Base-by-base conservation (phyloP, 2,888 invertebrate genomes). In the Abrostola tripartita region DNA sequence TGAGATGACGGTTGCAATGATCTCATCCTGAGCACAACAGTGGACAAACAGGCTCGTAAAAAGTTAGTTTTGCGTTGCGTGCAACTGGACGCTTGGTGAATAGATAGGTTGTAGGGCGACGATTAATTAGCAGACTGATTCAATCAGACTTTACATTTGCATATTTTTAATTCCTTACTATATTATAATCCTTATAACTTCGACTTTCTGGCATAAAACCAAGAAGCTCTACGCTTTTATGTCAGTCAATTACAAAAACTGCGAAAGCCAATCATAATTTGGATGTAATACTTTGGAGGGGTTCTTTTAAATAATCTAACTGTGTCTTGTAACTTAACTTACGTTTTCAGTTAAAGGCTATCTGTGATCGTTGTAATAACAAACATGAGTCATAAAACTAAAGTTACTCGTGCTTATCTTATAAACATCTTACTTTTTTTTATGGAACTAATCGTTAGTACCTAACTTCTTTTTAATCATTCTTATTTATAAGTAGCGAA, bases 1-100 rank as follows among this genome's bases (percentile, higher is more conserved):
- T 73, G 77, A 72, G 75, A 69, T 71, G 71, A 71, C 72, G 68
- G 55, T 65, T 68, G 68, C 68, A 71, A 60, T 81, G 82, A 82
- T 76, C 75, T 82, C 82, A 82, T 80, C 75, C 52, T 74, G 55
- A 69, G 52, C 65, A 58, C 61, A 63, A 51, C 54, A 67, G 69
- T 68, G 82, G 78, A 81, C 80, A 61, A 61, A 76, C 71, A 76
- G 76, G 68, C 68, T 78, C 65, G 36, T 70, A 61, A 66, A 69
- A 74, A 61, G 37, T 54, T 52, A 37, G 41, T 65, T 24, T 56
- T 42, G 52, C 35, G 37, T 61, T 53, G 64, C 61, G 56, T 60
- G 71, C 12, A 35, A 35, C 41, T 36, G 58, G 62, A 71, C 37
- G 51, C 57, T 54, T 50, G 50, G 57, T 61, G 14, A 42, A 47